A percentile compares a stretch with the other conserved stretches of the same genome.
These are phyloP conservation scores for Hylia prasina DNA, from an alignment of 2,113 vertebrate species.

Conservation along the genomic window DNA sequence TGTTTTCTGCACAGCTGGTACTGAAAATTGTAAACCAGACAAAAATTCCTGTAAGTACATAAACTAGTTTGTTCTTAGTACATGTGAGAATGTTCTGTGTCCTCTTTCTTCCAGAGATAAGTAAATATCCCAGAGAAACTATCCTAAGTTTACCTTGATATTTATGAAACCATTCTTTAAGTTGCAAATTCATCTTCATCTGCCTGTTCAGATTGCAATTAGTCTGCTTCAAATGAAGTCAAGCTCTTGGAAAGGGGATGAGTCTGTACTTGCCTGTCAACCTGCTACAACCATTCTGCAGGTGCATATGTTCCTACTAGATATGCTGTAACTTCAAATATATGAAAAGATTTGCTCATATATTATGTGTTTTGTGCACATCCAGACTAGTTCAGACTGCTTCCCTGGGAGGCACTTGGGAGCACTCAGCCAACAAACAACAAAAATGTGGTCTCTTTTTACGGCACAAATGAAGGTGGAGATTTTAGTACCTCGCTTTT, in stretches of 20 bases:
- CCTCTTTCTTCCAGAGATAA: background rate
- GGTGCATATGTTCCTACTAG: fast-evolving
- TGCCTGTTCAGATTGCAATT: background rate
- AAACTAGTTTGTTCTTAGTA: background rate
- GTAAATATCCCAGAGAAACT: background rate
- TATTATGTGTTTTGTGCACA: background rate
- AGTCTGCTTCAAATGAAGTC: background rate
- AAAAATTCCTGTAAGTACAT: background rate
- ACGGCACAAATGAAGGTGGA: background rate
- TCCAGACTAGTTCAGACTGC: background rate
- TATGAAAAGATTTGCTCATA: too few species aligned
- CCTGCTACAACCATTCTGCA: background rate
- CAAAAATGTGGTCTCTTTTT: background rate
- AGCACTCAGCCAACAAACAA: background rate
- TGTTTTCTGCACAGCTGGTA: background rate
- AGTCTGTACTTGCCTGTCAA: background rate
- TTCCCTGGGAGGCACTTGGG: background rate
- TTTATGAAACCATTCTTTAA: background rate
- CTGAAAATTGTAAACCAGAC: background rate
- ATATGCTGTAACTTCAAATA: background rate
- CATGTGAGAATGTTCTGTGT: background rate
- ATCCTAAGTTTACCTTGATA: background rate
- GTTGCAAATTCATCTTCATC: background rate
- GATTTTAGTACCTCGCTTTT: background rate
- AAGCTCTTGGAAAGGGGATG: background rate